Evolutionary conservation across 2,888 invertebrate genomes (phyloP).

Genomic region (Eupithecia centaureata): DNA sequence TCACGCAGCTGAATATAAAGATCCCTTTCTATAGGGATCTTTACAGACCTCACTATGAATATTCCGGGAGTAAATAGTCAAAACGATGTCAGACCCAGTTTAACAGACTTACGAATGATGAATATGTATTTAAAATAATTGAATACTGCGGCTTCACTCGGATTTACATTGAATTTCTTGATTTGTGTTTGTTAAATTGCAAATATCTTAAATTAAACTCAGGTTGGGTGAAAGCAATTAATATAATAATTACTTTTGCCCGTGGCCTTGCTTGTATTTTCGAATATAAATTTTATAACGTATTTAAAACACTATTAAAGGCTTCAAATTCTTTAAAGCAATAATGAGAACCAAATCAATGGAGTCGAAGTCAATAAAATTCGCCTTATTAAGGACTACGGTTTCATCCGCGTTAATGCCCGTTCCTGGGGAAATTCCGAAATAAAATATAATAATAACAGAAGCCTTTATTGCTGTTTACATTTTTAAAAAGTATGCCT

Average conservation of each 20-base stretch:
- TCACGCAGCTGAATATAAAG: too few species aligned
- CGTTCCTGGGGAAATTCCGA: too few species aligned
- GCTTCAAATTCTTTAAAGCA: too few species aligned
- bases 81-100: slow-evolving; percentile 34
- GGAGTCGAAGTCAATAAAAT: too few species aligned
- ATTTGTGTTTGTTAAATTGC: slow-evolving; percentile 38
- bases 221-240: background rate
- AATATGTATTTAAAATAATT: slow-evolving; percentile 44
- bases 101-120: slow-evolving; percentile 34
- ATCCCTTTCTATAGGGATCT: background rate
- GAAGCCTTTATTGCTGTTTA: too few species aligned
- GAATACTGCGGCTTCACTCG: slow-evolving; percentile 30
- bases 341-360: too few species aligned
- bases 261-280: background rate
- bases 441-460: too few species aligned
- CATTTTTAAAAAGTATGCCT: too few species aligned
- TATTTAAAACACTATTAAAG: too few species aligned
- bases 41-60: slow-evolving; percentile 29
- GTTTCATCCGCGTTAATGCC: too few species aligned
- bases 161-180: slow-evolving; percentile 41
- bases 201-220: slow-evolving; percentile 22
- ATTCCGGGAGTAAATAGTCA: slow-evolving; percentile 25
- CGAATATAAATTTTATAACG: too few species aligned
- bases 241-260: background rate
- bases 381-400: too few species aligned